phyloP scores from a whole-genome alignment of 2,888 invertebrate genomes.

The Drosophila recens region DNA sequence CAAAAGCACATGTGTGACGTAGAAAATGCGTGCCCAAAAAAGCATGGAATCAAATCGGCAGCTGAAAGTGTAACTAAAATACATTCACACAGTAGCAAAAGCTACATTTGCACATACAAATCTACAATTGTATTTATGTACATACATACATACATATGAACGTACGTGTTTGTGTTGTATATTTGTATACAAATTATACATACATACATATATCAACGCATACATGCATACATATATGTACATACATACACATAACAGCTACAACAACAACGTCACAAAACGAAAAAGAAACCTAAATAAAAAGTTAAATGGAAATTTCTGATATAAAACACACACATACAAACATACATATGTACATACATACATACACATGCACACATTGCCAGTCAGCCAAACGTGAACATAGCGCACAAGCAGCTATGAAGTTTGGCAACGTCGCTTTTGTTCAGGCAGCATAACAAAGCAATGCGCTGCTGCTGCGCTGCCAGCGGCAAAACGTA shows the following conservation, averaged over 20 bases:
- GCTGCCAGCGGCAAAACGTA: conserved; percentile 68
- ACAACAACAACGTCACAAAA: conserved; percentile 67
- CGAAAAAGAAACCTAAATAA: conserved; percentile 76
- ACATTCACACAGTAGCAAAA: conserved; percentile 45
- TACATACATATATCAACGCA: conserved; percentile 14
- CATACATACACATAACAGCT: conserved; percentile 26
- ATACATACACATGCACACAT: conserved; percentile 17
- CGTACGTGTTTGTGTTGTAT: conserved; percentile 12
- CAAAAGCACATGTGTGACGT: conserved; percentile 55
- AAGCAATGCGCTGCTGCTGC: conserved; percentile 54
- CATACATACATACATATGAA: neutral
- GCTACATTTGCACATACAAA: conserved; percentile 34
- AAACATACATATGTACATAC: neutral
- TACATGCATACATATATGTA: neutral
- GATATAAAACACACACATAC: conserved; percentile 68
- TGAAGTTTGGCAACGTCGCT: conserved; percentile 73
- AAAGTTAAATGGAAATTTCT: conserved; percentile 81
- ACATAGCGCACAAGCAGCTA: conserved; percentile 42
- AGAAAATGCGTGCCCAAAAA: conserved; percentile 23
- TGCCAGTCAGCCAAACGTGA: conserved; percentile 53
- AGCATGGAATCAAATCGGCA: conserved; percentile 46
- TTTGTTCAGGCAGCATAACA: conserved; percentile 59
- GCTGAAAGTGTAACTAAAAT: conserved; percentile 69
- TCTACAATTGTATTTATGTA: conserved; percentile 34
- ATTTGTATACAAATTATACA: conserved; percentile 22